Base-by-base conservation (phyloP, 2,888 invertebrate species). In the Drosophila pegasa region DNA sequence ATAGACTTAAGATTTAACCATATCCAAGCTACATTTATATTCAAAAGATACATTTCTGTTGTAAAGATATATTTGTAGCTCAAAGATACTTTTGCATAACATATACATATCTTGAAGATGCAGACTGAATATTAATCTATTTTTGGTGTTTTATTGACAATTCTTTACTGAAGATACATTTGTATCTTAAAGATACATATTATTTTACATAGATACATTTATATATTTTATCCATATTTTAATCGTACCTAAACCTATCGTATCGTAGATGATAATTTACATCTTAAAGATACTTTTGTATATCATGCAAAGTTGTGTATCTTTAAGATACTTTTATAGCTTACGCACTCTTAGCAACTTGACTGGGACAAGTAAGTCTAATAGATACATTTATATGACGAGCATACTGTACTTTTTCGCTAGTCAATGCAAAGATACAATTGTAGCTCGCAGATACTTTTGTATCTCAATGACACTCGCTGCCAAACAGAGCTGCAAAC, bases 401-500 rank as follows among this genome's bases (percentile, higher is more conserved):
- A 9, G 9, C 4, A n/a, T 10, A 16, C 45, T 45, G 27, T 9
- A 16, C 2, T 27, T 2, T 9, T 16, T 10, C 12, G 22, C 33
- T 35, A 0, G 1, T 2, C 16, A 8, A 18, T 1, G 16, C 7
- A 10, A 18, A 35, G 35, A 14, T 38, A 14, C 5, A 27, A 9
- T 7, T 16, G 7, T 1, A 12, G 5, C 29, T 20, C 1, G 4
- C 3, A 54, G 40, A 40, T 31, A 41, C 22, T 16, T 41, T 55
- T 41, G 41, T 41, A 22, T 31, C 54, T 41, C 5, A 27, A 22
- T 35, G 8, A 14, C n/a, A 14, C 12, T 33, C 14, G 27, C 9
- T 45, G 29, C 47, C 29, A 25, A 35, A 22, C 50, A 35, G 45
- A 45, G 45, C 16, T 31, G 47, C 29, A 51, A 16, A 10, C 25